Conservation (phyloP, 2,888 invertebrate species). For the Anthrax anthrax region DNA sequence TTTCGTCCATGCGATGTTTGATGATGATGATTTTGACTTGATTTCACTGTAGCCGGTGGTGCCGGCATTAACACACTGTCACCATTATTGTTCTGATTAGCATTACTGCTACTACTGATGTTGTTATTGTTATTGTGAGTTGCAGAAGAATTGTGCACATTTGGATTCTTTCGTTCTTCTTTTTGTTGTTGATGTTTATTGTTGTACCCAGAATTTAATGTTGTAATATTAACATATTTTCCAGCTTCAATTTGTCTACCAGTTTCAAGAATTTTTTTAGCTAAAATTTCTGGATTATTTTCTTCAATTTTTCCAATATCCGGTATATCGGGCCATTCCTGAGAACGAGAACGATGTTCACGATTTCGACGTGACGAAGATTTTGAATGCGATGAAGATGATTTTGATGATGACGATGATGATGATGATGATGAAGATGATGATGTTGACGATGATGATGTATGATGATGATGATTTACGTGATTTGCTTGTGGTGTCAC, state of each 20-base stretch:
- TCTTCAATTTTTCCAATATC: constrained; percentile 83
- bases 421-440: constrained; percentile 20
- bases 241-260: constrained; percentile 81
- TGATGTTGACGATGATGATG: constrained; percentile 24
- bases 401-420: constrained; percentile 18
- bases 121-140: background rate
- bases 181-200: constrained; percentile 6
- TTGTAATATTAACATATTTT: constrained; percentile 38
- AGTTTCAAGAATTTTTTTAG: constrained; percentile 79
- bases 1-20: background rate
- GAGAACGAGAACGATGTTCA: constrained; percentile 65
- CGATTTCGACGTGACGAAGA: constrained; percentile 46
- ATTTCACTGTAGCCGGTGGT: constrained; percentile 16
- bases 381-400: constrained; percentile 20
- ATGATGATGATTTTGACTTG: constrained; percentile 2
- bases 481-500: constrained; percentile 15
- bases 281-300: constrained; percentile 78
- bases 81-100: too few species aligned
- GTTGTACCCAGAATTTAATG: background rate
- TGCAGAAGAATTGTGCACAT: background rate
- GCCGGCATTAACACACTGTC: constrained; percentile 34
- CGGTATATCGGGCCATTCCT: constrained; percentile 85
- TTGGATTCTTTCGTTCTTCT: constrained; percentile 9
- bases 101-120: constrained; percentile 19
- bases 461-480: constrained; percentile 22